Base-by-base conservation (phyloP, 2,113 vertebrate species). In the Odontophorus gujanensis region DNA sequence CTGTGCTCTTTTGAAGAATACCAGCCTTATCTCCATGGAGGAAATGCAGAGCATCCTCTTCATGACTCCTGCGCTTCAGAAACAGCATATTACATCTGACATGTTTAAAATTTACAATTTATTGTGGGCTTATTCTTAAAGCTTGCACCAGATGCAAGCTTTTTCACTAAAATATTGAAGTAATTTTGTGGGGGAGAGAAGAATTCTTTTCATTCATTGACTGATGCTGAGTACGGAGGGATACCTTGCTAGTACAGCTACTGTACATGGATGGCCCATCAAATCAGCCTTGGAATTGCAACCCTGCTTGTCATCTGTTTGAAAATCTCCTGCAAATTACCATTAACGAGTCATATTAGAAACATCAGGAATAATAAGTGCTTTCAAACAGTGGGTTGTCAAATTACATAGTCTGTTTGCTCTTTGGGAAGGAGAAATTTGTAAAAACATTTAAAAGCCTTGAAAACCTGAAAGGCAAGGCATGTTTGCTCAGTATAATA, bases 101-200 rank as follows among this genome's bases (percentile, higher is more conserved):
- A 15, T 11, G 20, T 53, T 30, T 38, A 21, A 84, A 76, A 77
- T 58, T 22, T 24, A 45, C 65, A 42, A 66, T 89, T 95, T 96
- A 86, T 76, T 82, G 63, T 13, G 76, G 58, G 57, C 83, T 93
- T 65, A 36, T 85, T 91, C 84, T 87, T 80, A 48, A 89, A 45
- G 12, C 71, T 92, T 18, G 6, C 58, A 86, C 88, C 91, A 50
- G 89, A 87, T 81, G 72, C 79, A n/a, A 12, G 45, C 34, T 6
- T 93, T 95, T 79, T 90, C 87, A 92, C 90, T 89, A 90, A 82
- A 96, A 81, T 69, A 61, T 7, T 53, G 71, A 93, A 71, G 26
- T 38, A 68, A 91, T 88, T 84, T 81, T 73, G 66, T 38, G 75
- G 75, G 57, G 76, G 84, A 61, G 53, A 69, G 45, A 62, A 40